phyloP scores from a whole-genome alignment of 2,113 vertebrate species.

The Leucosticte australis region DNA sequence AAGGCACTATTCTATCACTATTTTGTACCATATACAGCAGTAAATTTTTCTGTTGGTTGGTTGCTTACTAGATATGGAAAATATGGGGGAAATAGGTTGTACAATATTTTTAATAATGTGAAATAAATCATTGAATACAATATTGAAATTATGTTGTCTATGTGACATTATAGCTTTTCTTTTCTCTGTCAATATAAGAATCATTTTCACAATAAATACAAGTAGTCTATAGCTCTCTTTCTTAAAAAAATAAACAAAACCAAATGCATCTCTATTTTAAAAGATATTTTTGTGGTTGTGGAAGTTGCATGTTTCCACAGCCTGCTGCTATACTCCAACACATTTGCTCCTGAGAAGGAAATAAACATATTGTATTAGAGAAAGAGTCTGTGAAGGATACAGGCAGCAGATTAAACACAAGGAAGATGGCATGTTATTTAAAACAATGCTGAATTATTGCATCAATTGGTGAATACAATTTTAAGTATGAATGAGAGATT shows the following conservation, averaged over 20 bases:
- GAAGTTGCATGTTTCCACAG: not conserved
- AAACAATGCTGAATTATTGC: not conserved
- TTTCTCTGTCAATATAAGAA: not conserved
- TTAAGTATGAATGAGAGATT: not conserved
- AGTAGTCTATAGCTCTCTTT: no score
- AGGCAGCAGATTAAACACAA: not conserved
- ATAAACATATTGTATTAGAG: not conserved
- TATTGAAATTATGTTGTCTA: not conserved
- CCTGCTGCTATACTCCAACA: not conserved
- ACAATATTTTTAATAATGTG: not conserved
- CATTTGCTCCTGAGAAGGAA: not conserved
- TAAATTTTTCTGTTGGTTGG: not conserved
- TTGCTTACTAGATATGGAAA: not conserved
- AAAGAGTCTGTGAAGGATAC: not conserved
- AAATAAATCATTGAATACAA: not conserved
- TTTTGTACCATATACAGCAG: not conserved
- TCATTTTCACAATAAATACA: not conserved
- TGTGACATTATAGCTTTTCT: not conserved
- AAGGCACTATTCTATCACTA: not conserved
- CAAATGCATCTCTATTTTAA: not conserved
- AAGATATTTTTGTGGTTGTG: not conserved
- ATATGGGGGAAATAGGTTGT: not conserved
- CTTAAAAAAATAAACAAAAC: not conserved
- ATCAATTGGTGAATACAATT: not conserved
- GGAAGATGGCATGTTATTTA: not conserved